Conservation (phyloP, 2,797 vertebrate species). For the Buphagus erythrorhynchus region DNA sequence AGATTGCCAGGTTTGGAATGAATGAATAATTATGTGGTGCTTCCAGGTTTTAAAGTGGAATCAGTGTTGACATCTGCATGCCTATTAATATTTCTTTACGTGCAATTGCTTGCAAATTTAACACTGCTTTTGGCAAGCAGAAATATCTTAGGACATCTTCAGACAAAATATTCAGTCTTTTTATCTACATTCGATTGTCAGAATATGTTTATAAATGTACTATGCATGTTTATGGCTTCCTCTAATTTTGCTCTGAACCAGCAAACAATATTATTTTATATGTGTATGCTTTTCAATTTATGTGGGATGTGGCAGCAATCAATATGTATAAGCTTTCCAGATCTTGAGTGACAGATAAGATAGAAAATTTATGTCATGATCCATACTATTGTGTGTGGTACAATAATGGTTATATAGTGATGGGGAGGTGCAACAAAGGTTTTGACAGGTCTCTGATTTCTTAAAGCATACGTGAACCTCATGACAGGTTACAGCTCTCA, state of each 20-base stretch:
- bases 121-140: background rate
- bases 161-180: background rate
- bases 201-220: background rate
- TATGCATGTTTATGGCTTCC: background rate
- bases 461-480: background rate
- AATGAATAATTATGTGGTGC: background rate
- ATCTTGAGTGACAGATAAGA: background rate
- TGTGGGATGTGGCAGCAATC: background rate
- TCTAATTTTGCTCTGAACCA: background rate
- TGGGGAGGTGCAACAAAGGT: background rate
- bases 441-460: background rate
- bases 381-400: background rate
- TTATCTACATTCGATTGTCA: background rate
- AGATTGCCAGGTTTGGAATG: background rate
- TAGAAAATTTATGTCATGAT: background rate
- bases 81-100: background rate
- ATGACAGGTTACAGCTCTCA: background rate
- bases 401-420: background rate
- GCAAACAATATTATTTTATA: background rate
- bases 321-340: background rate
- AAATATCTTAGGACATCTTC: background rate
- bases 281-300: background rate
- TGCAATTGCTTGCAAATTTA: background rate
- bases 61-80: background rate
- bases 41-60: background rate